Base-by-base conservation (phyloP, 92 coral and sea anemone species). In the Virgularia gustaviana region DNA sequence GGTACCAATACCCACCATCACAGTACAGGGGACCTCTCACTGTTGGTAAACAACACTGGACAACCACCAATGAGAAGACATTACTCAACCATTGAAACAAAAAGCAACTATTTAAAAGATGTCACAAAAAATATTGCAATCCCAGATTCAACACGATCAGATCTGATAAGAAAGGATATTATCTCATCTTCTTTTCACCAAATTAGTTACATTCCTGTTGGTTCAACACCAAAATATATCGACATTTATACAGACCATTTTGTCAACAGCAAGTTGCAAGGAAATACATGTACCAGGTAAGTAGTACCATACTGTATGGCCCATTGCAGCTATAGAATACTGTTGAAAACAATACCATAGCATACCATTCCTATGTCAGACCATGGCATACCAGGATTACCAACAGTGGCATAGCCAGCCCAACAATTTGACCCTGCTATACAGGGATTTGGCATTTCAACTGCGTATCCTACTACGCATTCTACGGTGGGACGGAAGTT, bases 171-270 rank as follows among this genome's bases (percentile, higher is more conserved):
- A 58, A n/a, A 11, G 39, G 51, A 36, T n/a, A 20, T 4, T 47
- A 3, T 15, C 18, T 25, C 15, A 15, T 47, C 6, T 15, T 47
- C 20, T 19, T 19, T 15, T 5, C 20, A 4, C 55, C n/a, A n/a
- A n/a, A 52, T 35, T 49, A 6, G 15, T 3, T 29, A 41, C n/a
- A 25, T 66, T 8, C 56, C 36, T 36, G 57, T 33, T 30, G 20
- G 73, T 44, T 66, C 73, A 0, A 66, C 73, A 12, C 73, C 73
- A 27, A 38, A 66, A 42, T 66, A 66, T 27, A 44, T 19, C 43
- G 73, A 43, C 38, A 66, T 66, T 3, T 44, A 66, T 15, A 66
- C 28, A 27, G 73, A 66, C 30, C 15, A 43, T 38, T 44, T 56
- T 30, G 38, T 28, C 19, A 33, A 41, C 20, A 38, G 12, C 20